Evolutionary conservation across 2,797 vertebrate species (phyloP), one percentile per base, ranked within the genome.

Genomic region (Australoheros facetus): DNA sequence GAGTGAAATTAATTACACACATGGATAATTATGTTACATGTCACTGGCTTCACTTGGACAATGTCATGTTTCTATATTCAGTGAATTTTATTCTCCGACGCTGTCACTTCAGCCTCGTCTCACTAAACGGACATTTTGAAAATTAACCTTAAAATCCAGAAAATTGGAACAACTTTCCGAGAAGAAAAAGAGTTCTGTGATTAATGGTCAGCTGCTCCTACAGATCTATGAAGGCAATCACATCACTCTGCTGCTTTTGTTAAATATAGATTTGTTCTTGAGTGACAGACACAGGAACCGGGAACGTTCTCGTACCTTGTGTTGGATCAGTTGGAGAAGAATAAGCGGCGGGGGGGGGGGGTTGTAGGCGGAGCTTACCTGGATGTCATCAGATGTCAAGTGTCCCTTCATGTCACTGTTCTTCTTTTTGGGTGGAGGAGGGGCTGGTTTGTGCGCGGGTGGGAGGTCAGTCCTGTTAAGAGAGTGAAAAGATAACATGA

Each of bases 321-420:
- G 23, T 30, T 48, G 42, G 62, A 75, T 26, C 37, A 71, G 23
- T 12, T 70, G 3, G 5, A 21, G 2, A 3, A 9, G 14, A 64
- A 53, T 4, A 56, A 72, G 48, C 55, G 54, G 26, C 21, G 30
- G 30, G 30, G 5, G 39, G 51, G 23, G 1, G 12, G 3, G 12
- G 10, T 14, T 30, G 34, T 8, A 34, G 19, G 4, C 6, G 64
- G 48, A 5, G 71, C 91, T 74, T 95, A 98, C 97, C 96, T 98
- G 97, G 91, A 97, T 97, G 85, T 97, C 96, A 5, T 97, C 96
- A 26, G 97, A 95, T 28, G 94, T 97, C 93, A 96, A 88, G 89
- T 96, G 96, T 78, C 95, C 96, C 94, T 97, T 97, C 93, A 92
- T 87, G 75, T 97, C 96, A 5, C 94, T 95, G 87, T 94, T 96